Conservation (phyloP, 2,113 vertebrate genomes). For the Myotis yumanensis region DNA sequence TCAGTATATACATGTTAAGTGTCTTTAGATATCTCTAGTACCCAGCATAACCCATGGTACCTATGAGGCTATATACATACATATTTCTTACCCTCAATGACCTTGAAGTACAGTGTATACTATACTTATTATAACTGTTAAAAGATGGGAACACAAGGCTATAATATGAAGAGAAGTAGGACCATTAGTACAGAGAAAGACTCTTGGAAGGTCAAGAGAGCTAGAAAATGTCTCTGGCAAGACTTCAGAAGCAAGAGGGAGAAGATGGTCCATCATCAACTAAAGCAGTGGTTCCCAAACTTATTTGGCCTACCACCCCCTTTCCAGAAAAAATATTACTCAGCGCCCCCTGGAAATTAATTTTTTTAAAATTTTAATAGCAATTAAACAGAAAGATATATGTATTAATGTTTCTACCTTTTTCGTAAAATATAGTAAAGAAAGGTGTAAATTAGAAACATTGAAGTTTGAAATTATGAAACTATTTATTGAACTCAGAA, state of each 20-base stretch:
- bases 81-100: not conserved
- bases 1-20: not conserved
- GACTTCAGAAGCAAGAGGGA: slow-evolving; percentile 21
- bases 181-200: not conserved
- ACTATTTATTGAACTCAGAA: no score
- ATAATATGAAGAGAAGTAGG: not conserved
- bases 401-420: no score
- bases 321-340: no score
- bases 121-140: not conserved
- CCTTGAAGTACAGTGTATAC: not conserved
- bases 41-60: not conserved
- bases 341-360: no score
- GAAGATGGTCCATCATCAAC: not conserved
- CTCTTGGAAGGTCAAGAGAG: not conserved
- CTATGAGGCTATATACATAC: not conserved
- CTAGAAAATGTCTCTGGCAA: not conserved
- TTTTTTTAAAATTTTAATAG: no score
- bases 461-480: no score
- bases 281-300: no score
- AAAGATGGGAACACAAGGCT: slow-evolving; percentile 1
- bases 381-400: no score
- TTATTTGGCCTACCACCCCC: no score
- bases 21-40: not conserved
- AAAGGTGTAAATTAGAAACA: no score
- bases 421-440: no score